These are phyloP conservation scores for Cyclura pinguis DNA, from an alignment of 2,797 vertebrate species.

Conservation along the genomic window DNA sequence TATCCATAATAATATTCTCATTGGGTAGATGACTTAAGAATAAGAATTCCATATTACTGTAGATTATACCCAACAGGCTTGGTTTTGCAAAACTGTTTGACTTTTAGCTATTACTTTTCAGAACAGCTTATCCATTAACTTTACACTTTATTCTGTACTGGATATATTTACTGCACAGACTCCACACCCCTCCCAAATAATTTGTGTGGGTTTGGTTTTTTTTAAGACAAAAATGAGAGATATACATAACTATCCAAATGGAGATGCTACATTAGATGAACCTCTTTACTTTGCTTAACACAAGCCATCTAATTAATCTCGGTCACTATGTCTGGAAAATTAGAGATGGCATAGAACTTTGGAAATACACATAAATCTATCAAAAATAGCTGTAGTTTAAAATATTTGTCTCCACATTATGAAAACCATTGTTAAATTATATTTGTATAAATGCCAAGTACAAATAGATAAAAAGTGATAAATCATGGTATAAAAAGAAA, in stretches of 20 bases:
- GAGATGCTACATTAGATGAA: conserved; percentile 9
- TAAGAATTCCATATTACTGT: neutral
- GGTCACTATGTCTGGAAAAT: conserved; percentile 37
- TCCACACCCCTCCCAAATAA: neutral
- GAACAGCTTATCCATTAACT: neutral
- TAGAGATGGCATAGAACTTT: conserved; percentile 66
- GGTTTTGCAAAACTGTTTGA: neutral
- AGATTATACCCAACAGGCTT: neutral
- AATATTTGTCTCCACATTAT: conserved; percentile 69
- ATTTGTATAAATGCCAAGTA: conserved; percentile 72
- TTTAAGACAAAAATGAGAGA: conserved; percentile 12
- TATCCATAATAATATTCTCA: conserved; percentile 3
- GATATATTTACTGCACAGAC: neutral
- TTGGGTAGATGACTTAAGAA: neutral
- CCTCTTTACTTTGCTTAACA: neutral
- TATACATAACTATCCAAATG: neutral
- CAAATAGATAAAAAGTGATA: conserved; percentile 77
- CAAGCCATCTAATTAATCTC: conserved; percentile 10
- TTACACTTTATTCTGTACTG: neutral
- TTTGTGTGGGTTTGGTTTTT: neutral
- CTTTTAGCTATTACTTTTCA: conserved; percentile 7
- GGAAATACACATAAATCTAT: conserved; percentile 76
- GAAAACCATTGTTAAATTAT: conserved; percentile 70
- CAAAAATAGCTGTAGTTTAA: conserved; percentile 71
- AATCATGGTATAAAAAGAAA: conserved; percentile 79